Evolutionary conservation across 2,888 invertebrate genomes (phyloP).

Genomic region (Aleiodes leptofemur): DNA sequence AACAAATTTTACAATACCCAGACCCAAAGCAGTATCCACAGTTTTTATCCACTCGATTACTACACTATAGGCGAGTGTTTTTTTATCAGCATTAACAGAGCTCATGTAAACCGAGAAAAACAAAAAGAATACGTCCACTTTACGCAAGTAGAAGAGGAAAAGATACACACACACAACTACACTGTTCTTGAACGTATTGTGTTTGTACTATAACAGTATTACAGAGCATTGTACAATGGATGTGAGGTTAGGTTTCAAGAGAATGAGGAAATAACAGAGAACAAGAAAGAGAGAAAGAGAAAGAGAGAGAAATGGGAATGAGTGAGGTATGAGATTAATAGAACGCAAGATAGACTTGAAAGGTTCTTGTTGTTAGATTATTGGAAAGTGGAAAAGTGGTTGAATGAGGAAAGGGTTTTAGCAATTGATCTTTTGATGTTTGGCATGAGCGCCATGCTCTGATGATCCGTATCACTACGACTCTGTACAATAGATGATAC

Average conservation of each 20-base stretch:
- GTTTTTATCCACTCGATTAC: conserved; percentile 47
- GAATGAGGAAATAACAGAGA: conserved; percentile 36
- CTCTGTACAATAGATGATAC: conserved; percentile 24
- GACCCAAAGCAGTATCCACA: conserved; percentile 50
- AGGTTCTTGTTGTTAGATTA: conserved; percentile 22
- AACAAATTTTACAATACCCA: no score
- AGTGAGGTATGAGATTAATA: conserved; percentile 39
- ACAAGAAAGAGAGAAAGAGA: conserved; percentile 20
- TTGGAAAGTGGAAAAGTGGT: conserved; percentile 44
- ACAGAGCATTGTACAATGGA: conserved; percentile 52
- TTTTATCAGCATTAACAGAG: conserved; percentile 7
- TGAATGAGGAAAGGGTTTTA: conserved; percentile 32
- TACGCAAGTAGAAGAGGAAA: conserved; percentile 14
- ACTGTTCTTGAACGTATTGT: conserved; percentile 41
- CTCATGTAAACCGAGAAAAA: conserved; percentile 1
- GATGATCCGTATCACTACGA: conserved; percentile 33
- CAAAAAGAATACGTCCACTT: conserved; percentile 13
- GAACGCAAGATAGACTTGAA: conserved; percentile 43
- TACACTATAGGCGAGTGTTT: conserved; percentile 53
- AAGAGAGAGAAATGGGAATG: no score
- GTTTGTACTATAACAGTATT: conserved; percentile 48
- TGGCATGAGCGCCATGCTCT: conserved; percentile 26
- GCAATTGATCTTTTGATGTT: conserved; percentile 36
- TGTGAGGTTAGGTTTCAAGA: conserved; percentile 28
- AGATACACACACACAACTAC: conserved; percentile 20